A percentile compares a stretch with the other conserved stretches of the same genome.
Evolutionary conservation across 2,888 invertebrate genomes (phyloP).

Genomic region (Eumacrocentrus americanus): DNA sequence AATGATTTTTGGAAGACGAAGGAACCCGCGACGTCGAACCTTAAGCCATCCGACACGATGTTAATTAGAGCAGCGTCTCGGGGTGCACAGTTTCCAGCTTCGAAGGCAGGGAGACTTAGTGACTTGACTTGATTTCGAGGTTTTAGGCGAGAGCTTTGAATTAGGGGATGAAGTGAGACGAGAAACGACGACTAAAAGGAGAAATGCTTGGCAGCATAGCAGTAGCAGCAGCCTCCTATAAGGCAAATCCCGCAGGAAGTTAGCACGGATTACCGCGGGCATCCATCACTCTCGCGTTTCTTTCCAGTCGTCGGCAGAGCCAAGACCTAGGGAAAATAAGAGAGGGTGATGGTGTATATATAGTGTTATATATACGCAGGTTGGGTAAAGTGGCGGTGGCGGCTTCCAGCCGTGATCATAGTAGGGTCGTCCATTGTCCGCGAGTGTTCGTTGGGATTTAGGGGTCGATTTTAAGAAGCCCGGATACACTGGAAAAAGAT

Average conservation of each 20-base stretch:
- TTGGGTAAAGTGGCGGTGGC: slow-evolving; percentile 30
- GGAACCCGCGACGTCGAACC: slow-evolving; percentile 37
- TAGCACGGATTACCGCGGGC: slow-evolving; percentile 59
- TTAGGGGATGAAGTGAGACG: slow-evolving; percentile 27
- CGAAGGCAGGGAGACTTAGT: slow-evolving; percentile 49
- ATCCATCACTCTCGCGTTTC: slow-evolving; percentile 59
- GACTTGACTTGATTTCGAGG: slow-evolving; percentile 60
- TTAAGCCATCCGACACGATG: slow-evolving; percentile 59
- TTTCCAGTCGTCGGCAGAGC: slow-evolving; percentile 42
- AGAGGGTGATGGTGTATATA: no score
- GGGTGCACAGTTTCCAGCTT: slow-evolving; percentile 35
- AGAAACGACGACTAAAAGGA: slow-evolving; percentile 16
- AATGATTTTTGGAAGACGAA: slow-evolving; percentile 52
- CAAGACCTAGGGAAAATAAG: slow-evolving; percentile 12
- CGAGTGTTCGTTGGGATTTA: slow-evolving; percentile 33
- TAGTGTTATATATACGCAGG: no score
- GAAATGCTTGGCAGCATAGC: slow-evolving; percentile 24
- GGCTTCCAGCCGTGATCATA: slow-evolving; percentile 29
- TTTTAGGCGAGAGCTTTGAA: slow-evolving; percentile 46
- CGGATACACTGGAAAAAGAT: neutral
- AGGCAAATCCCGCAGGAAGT: slow-evolving; percentile 59
- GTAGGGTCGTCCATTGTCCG: slow-evolving; percentile 31
- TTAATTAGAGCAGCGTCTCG: slow-evolving; percentile 58
- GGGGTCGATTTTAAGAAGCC: slow-evolving; percentile 34
- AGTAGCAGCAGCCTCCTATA: slow-evolving; percentile 35